phyloP scores from a whole-genome alignment of 2,888 invertebrate species.

The Catocala fraxini region DNA sequence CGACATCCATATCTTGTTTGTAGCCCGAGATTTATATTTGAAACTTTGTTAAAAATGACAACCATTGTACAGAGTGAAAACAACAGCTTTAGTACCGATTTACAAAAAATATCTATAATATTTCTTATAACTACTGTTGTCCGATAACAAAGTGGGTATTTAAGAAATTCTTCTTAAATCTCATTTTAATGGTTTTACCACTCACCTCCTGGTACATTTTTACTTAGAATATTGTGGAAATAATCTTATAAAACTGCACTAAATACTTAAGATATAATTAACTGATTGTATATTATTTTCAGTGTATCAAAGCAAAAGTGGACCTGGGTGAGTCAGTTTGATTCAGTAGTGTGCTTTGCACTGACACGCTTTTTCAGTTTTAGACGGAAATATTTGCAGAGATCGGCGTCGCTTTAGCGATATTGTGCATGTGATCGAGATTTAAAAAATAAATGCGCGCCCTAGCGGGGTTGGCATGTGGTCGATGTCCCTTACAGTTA shows the following conservation, averaged over 20 bases:
- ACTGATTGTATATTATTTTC: conserved; percentile 75
- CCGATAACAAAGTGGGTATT: not conserved
- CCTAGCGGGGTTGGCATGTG: conserved; percentile 34
- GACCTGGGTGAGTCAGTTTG: conserved; percentile 79
- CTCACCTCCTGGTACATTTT: conserved; percentile 47
- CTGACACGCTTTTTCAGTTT: conserved; percentile 55
- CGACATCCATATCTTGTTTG: conserved; percentile 5
- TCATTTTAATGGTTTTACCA: not conserved
- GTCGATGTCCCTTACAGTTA: conserved; percentile 36
- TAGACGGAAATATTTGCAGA: conserved; percentile 18
- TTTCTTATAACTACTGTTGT: not conserved
- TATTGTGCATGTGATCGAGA: conserved; percentile 50
- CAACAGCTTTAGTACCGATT: not conserved
- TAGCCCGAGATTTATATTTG: conserved; percentile 11
- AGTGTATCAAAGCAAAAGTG: conserved; percentile 83
- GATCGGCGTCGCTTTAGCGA: conserved; percentile 34
- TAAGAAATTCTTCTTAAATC: no score
- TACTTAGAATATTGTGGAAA: conserved; percentile 36
- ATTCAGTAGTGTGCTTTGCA: conserved; percentile 64
- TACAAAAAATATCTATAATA: conserved; percentile 2
- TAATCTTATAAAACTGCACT: conserved; percentile 5
- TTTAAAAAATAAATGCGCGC: conserved; percentile 37
- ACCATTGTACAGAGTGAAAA: conserved; percentile 8
- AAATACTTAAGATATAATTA: conserved; percentile 45
- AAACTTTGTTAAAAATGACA: conserved; percentile 13